Evolutionary conservation across 2,113 vertebrate species (phyloP).

Genomic region (Pyrgilauda ruficollis): DNA sequence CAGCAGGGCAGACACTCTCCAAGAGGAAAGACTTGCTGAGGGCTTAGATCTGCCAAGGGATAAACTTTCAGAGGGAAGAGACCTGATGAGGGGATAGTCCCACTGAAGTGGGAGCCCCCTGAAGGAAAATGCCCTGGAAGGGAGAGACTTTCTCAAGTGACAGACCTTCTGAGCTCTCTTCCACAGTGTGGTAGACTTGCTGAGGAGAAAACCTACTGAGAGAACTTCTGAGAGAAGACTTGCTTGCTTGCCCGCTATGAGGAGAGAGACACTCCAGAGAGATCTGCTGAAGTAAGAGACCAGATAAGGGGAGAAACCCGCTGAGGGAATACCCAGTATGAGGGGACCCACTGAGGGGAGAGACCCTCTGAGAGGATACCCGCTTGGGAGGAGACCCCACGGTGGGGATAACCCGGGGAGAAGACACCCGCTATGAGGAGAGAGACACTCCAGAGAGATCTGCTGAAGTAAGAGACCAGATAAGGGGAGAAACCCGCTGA

Average conservation of each 20-base stretch:
- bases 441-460: background rate
- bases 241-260: accelerated
- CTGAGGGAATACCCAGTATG: background rate
- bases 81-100: background rate
- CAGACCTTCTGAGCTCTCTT: background rate
- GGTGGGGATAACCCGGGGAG: background rate
- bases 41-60: background rate
- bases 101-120: accelerated
- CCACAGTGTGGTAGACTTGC: background rate
- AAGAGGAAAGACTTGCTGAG: background rate
- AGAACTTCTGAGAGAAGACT: background rate
- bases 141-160: background rate
- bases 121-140: background rate
- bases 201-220: background rate
- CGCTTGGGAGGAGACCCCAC: background rate
- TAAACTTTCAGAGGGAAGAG: background rate
- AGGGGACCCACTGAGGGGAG: background rate
- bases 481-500: background rate
- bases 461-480: background rate
- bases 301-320: accelerated
- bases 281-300: background rate
- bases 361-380: background rate
- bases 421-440: background rate
- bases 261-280: background rate
- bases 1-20: background rate